Evolutionary conservation across 1,140 invertebrate species (phyloP).

Genomic region (Aradophagus sp.): DNA sequence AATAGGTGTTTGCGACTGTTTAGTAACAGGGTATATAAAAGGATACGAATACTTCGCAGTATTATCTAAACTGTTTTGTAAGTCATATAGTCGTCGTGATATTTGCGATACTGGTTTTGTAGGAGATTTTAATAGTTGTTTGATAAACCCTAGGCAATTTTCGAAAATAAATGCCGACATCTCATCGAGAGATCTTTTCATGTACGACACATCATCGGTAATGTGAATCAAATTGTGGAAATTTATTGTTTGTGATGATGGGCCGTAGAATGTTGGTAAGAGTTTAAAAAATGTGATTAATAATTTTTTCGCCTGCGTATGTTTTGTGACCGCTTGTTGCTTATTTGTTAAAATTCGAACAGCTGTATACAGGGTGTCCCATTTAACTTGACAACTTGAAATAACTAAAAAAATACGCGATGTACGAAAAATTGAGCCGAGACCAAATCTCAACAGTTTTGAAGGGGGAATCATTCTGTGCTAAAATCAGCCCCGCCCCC

Average conservation of each 20-base stretch:
- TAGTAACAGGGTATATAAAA: not conserved
- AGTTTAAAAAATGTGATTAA: conserved; percentile 2
- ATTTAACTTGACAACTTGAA: too few species aligned
- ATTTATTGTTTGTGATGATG: conserved; percentile 4
- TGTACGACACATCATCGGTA: conserved; percentile 5
- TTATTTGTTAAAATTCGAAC: conserved; percentile 14
- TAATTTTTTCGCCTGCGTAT: not conserved
- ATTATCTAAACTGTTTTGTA: conserved; percentile 5
- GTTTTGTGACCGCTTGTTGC: not conserved
- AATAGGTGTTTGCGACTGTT: not conserved
- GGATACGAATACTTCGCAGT: conserved; percentile 6
- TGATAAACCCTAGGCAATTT: conserved; percentile 8
- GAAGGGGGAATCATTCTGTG: too few species aligned
- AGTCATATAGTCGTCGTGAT: conserved; percentile 8
- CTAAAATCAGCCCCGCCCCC: too few species aligned
- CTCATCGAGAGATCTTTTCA: conserved; percentile 5
- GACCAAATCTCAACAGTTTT: too few species aligned
- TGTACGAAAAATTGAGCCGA: too few species aligned
- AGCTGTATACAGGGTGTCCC: too few species aligned
- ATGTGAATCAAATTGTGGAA: conserved; percentile 11
- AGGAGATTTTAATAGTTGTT: conserved; percentile 2
- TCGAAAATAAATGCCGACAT: conserved; percentile 17
- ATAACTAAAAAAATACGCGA: too few species aligned
- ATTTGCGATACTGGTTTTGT: conserved; percentile 22
- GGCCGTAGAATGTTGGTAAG: conserved; percentile 4